Conservation (phyloP, 2,888 invertebrate genomes). For the Sesia apiformis region DNA sequence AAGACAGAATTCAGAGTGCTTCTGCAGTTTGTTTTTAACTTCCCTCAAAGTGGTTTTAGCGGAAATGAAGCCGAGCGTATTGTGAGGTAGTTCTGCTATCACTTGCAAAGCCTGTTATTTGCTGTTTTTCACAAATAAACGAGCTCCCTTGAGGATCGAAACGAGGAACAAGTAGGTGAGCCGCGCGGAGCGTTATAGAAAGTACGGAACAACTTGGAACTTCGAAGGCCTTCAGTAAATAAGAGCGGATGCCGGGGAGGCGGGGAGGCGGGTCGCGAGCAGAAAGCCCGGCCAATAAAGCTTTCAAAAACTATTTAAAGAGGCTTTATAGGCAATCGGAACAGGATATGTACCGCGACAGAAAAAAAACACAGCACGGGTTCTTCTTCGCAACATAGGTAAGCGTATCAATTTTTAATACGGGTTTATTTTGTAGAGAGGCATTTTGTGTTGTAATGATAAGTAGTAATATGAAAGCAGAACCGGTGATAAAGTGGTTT, state of each 20-base stretch:
- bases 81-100: slow-evolving; percentile 45
- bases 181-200: slow-evolving; percentile 19
- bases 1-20: no score
- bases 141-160: slow-evolving; percentile 25
- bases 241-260: slow-evolving; percentile 31
- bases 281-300: slow-evolving; percentile 37
- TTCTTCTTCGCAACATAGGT: not conserved
- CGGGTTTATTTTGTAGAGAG: no score
- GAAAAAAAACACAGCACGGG: not conserved
- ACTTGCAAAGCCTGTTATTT: slow-evolving; percentile 51
- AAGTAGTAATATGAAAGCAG: no score
- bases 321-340: slow-evolving; percentile 52
- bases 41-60: slow-evolving; percentile 8
- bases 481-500: no score
- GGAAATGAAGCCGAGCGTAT: slow-evolving; percentile 52
- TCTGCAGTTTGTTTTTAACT: not conserved
- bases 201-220: slow-evolving; percentile 42
- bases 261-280: slow-evolving; percentile 30
- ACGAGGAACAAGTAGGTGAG: slow-evolving; percentile 16
- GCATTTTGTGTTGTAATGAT: no score
- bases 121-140: slow-evolving; percentile 53
- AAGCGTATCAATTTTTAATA: no score
- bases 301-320: slow-evolving; percentile 64
- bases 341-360: slow-evolving; percentile 12
- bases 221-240: slow-evolving; percentile 58